Evolutionary conservation across 2,888 invertebrate genomes (phyloP).

Genomic region (Leptopilina drosophilae): DNA sequence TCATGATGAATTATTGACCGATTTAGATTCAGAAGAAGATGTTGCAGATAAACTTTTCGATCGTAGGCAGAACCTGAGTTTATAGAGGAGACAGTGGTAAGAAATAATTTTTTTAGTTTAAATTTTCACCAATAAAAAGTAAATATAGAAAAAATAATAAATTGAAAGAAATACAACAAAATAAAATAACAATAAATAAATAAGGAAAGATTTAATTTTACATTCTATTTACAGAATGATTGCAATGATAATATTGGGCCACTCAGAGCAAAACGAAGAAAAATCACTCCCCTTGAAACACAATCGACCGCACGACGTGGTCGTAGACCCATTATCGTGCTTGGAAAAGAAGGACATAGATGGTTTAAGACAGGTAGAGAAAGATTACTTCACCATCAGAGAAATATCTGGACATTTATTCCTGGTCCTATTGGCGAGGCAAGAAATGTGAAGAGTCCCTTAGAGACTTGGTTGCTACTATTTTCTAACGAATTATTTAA

Average conservation of each 20-base stretch:
- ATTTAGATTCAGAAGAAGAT: neutral
- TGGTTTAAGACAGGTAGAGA: constrained; percentile 21
- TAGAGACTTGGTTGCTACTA: neutral
- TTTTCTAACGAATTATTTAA: neutral
- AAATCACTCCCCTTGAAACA: neutral
- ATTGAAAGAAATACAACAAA: neutral
- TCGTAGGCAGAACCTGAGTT: neutral
- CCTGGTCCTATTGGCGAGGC: neutral
- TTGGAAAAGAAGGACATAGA: constrained; percentile 38
- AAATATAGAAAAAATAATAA: neutral
- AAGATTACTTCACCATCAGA: neutral
- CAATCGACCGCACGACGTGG: neutral
- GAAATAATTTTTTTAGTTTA: neutral
- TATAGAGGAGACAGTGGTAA: neutral
- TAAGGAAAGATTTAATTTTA: neutral
- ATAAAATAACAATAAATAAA: neutral
- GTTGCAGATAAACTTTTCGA: neutral
- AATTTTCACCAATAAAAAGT: neutral
- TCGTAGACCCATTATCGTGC: constrained; percentile 33
- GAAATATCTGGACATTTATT: neutral
- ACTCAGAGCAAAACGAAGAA: neutral
- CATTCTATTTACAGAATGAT: neutral
- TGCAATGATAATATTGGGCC: neutral
- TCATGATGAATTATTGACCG: neutral
- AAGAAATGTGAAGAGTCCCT: neutral